Evolutionary conservation across 2,797 vertebrate species (phyloP).

Genomic region (Phyllotis vaccarum): DNA sequence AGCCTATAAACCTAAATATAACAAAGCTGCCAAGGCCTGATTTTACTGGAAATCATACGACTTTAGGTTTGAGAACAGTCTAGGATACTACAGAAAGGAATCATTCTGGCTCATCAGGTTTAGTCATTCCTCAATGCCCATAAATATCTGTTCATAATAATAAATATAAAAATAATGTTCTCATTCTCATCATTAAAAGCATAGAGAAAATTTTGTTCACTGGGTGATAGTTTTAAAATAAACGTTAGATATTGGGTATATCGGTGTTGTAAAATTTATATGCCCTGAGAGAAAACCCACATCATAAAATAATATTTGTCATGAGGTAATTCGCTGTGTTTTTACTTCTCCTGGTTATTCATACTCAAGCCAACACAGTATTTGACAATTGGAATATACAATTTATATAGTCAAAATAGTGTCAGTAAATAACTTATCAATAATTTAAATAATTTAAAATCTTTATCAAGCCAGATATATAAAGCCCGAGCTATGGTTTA

Average conservation of each 20-base stretch:
- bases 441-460: too few relatives aligned
- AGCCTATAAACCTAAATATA: neutral
- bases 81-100: neutral
- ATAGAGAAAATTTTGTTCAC: neutral
- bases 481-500: neutral
- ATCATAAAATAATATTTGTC: neutral
- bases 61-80: neutral
- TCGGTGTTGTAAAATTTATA: neutral
- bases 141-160: neutral
- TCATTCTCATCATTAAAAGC: neutral
- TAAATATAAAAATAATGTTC: neutral
- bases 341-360: neutral
- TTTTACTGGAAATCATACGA: neutral
- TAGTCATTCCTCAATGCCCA: neutral
- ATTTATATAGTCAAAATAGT: conserved; percentile 27
- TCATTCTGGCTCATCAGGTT: neutral
- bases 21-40: neutral
- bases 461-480: neutral
- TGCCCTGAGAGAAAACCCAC: neutral
- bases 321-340: neutral
- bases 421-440: neutral
- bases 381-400: neutral
- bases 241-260: neutral
- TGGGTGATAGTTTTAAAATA: neutral
- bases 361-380: neutral